phyloP scores from a whole-genome alignment of 2,113 vertebrate genomes.

The Colistium nudipinnis region DNA sequence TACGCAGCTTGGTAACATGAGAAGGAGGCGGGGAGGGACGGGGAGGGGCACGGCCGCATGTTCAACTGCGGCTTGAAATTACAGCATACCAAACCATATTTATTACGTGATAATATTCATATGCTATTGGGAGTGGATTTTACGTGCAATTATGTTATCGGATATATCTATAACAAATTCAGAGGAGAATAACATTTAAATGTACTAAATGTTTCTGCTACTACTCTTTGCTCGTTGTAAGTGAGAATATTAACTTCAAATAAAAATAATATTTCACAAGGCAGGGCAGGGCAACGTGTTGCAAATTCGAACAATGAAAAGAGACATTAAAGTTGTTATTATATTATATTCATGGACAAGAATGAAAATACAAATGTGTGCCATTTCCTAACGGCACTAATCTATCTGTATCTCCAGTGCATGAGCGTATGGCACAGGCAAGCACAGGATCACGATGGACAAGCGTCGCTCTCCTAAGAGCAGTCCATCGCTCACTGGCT shows the following conservation, averaged over 20 bases:
- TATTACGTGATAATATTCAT: background rate
- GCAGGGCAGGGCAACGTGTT: background rate
- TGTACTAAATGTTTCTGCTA: background rate
- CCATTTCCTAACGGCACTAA: background rate
- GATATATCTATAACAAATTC: no score
- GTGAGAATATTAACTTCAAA: no score
- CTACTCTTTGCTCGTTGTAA: background rate
- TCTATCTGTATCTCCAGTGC: no score
- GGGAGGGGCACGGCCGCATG: background rate
- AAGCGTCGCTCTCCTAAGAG: slow-evolving; percentile 81
- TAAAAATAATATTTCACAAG: background rate
- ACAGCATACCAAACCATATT: background rate
- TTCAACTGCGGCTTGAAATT: slow-evolving; percentile 35
- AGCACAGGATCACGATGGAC: slow-evolving; percentile 77
- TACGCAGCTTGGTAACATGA: slow-evolving; percentile 55
- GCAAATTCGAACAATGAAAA: slow-evolving; percentile 10
- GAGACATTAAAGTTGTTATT: slow-evolving; percentile 1
- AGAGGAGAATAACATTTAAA: background rate
- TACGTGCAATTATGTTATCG: no score
- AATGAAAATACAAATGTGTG: background rate
- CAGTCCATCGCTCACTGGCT: slow-evolving; percentile 76
- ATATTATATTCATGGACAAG: background rate
- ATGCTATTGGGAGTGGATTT: background rate
- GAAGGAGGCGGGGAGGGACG: slow-evolving; percentile 11
- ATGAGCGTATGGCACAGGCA: slow-evolving; percentile 24